A percentile compares a stretch with the other conserved stretches of the same genome.
These are phyloP conservation scores for Agapetus fuscipes DNA, from an alignment of 2,888 invertebrate species.

Conservation along the genomic window DNA sequence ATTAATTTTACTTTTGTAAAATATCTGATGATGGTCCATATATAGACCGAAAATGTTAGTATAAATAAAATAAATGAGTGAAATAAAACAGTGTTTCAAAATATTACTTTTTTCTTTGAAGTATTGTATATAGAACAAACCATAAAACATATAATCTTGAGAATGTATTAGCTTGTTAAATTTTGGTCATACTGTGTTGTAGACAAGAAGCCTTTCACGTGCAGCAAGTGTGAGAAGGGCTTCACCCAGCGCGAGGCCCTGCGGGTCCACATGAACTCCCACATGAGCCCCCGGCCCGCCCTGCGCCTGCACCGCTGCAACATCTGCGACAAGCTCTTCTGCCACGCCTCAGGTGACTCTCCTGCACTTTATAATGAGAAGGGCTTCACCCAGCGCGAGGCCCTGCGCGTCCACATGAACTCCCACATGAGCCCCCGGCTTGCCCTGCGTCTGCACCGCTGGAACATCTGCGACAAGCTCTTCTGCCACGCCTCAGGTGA, in stretches of 20 bases:
- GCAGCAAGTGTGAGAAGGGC: conserved; percentile 53
- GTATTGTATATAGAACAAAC: too few species aligned
- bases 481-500: conserved; percentile 36
- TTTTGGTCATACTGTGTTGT: conserved; percentile 2
- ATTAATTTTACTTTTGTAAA: too few species aligned
- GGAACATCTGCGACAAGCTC: conserved; percentile 55
- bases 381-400: conserved; percentile 64
- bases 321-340: conserved; percentile 53
- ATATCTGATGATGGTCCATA: too few species aligned
- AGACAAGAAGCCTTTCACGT: conserved; percentile 50
- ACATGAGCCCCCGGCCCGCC: conserved; percentile 40
- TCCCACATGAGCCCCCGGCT: conserved; percentile 40
- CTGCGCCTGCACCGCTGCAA: conserved; percentile 57
- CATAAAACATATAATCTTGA: too few species aligned
- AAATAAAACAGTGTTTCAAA: too few species aligned
- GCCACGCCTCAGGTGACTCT: conserved; percentile 28
- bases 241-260: conserved; percentile 66
- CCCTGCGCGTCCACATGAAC: conserved; percentile 53
- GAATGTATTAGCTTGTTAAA: too few species aligned
- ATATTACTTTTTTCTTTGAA: too few species aligned
- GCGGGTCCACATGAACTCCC: conserved; percentile 48
- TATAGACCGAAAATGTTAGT: too few species aligned
- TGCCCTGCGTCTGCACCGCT: conserved; percentile 53
- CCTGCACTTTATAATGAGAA: too few species aligned
- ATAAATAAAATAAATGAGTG: too few species aligned